Evolutionary conservation across 2,797 vertebrate species (phyloP), one percentile per base, ranked within the genome.

Genomic region (Microtus obscurus): DNA sequence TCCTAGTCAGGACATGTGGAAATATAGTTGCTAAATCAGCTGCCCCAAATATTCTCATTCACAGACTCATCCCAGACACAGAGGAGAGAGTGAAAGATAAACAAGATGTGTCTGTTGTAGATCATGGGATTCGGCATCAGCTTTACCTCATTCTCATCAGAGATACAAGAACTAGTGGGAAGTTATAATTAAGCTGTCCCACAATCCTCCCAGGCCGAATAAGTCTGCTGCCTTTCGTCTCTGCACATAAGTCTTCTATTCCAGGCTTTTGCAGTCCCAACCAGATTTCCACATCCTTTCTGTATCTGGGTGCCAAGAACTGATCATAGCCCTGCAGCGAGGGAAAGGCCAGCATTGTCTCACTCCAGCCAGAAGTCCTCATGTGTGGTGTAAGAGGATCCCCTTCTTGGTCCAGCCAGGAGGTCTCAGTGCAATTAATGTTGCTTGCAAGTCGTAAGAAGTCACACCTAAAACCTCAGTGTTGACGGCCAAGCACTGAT

Each of bases 261-360:
- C 45, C 82, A 87, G 76, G 56, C 13, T 56, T 95, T 83, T 82
- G 65, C 56, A 71, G 51, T 78, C 91, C 83, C 89, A 56, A 79
- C 61, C 59, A 96, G 83, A 92, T 91, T 89, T 93, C 89, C 51
- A 95, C 61, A 96, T 97, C 90, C 88, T 63, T 96, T 96, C 88
- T 65, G 59, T 23, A 43, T 76, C 74, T 95, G 67, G 48, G 16
- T 31, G 81, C 95, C 96, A 97, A 96, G 71, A 97, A 85, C 9
- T 94, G 94, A 90, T 92, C 91, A 88, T 13, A 71, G 81, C 4
- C 78, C 71, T 69, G 8, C 40, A 90, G 71, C 11, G 9, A 95
- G 40, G 90, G 45, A 80, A 96, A 96, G 95, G 56, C 88, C 69
- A 61, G 17, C 23, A 13, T 9, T 65, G 45, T 77, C 76, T 92